A percentile compares a stretch with the other conserved stretches of the same genome.
phyloP scores from a whole-genome alignment of 2,113 vertebrate species.

The Orcinus orca region DNA sequence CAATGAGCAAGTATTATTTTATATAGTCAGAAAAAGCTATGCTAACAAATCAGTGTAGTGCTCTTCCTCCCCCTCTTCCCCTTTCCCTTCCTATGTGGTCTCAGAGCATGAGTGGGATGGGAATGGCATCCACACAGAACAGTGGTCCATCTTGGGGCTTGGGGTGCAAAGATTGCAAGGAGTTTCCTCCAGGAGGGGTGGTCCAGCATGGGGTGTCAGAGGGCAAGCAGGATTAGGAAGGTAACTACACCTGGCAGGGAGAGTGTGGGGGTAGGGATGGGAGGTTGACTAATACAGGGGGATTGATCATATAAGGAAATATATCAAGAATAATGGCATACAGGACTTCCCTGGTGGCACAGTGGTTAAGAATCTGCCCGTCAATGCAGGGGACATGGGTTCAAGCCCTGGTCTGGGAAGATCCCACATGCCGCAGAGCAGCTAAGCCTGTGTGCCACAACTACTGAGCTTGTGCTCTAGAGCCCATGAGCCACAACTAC shows the following conservation, averaged over 20 bases:
- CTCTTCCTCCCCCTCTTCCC: background rate
- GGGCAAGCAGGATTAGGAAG: background rate
- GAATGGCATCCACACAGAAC: background rate
- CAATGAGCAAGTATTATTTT: background rate
- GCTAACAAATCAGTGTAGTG: background rate
- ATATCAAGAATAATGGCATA: too few species aligned
- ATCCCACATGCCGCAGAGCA: too few species aligned
- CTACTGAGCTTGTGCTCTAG: too few species aligned
- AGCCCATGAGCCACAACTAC: too few species aligned
- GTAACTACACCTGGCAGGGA: background rate
- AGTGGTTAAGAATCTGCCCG: too few species aligned
- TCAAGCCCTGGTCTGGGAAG: too few species aligned
- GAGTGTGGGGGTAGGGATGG: background rate
- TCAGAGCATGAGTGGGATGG: background rate
- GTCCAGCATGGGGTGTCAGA: background rate
- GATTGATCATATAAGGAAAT: background rate
- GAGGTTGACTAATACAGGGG: background rate
- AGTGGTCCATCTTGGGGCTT: background rate
- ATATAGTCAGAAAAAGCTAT: background rate
- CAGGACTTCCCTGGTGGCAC: too few species aligned
- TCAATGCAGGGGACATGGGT: too few species aligned
- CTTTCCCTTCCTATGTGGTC: background rate
- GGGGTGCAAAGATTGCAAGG: background rate
- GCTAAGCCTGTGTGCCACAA: too few species aligned
- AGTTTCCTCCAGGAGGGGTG: background rate